phyloP scores from a whole-genome alignment of 2,888 invertebrate species.

The Eumacrocentrus americanus region DNA sequence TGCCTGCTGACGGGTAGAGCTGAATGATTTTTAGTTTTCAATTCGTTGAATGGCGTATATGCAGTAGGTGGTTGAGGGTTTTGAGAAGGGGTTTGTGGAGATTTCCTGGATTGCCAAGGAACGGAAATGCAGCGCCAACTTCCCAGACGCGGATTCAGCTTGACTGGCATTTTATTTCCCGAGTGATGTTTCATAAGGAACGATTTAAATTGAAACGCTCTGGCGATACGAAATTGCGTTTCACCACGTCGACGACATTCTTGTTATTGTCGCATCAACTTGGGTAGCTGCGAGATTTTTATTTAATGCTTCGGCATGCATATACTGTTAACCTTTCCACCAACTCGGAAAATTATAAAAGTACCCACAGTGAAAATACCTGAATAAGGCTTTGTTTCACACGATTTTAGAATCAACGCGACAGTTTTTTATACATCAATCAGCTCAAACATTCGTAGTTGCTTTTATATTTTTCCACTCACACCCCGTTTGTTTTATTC shows the following conservation, averaged over 20 bases:
- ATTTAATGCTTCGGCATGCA: background rate
- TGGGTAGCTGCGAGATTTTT: background rate
- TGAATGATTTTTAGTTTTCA: background rate
- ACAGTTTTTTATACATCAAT: no score
- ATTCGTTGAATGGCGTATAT: background rate
- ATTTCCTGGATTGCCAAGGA: background rate
- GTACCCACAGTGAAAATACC: no score
- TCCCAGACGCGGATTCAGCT: slow-evolving; percentile 5
- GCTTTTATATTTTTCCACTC: background rate
- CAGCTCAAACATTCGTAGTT: no score
- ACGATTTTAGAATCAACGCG: no score
- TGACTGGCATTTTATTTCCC: slow-evolving; percentile 30
- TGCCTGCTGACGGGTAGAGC: background rate
- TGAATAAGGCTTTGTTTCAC: no score
- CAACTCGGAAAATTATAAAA: no score
- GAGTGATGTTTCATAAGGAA: slow-evolving; percentile 24
- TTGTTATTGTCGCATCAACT: slow-evolving; percentile 5
- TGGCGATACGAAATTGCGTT: slow-evolving; percentile 22
- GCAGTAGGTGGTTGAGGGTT: slow-evolving; percentile 2
- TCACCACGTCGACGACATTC: slow-evolving; percentile 5
- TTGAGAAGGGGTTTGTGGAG: no score
- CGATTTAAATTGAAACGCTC: slow-evolving; percentile 24
- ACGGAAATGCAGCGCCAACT: slow-evolving; percentile 4
- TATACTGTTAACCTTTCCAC: background rate
- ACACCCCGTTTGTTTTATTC: background rate